Base-by-base conservation (phyloP, 2,113 vertebrate species). In the Sphyrna mokarran region DNA sequence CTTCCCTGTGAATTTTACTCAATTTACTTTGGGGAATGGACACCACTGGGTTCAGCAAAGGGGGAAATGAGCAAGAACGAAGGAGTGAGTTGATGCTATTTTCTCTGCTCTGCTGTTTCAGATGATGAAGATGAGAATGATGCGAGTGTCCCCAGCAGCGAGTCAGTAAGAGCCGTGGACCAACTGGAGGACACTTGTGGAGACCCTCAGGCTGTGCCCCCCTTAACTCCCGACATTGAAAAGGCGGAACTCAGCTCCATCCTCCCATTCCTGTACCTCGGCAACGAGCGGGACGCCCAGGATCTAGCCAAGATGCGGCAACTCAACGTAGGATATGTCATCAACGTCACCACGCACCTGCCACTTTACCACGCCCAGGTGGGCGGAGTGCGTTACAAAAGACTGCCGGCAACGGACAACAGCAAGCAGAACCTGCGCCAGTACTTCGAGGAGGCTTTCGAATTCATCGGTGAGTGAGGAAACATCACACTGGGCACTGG, bases 371-470 rank as follows among this genome's bases (percentile, higher is more conserved):
- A 98, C 83, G 96, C 97, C 95, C 97, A 97, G 95, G 97, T 97
- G 0, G 98, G 98, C 23, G 97, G 97, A 43, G 96, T 98, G 96
- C 97, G 97, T 96, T 98, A 98, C 97, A 98, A 98, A 96, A 96
- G 98, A 90, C 97, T 98, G 68, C 98, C 98, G 0, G 98, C 98
- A 95, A 98, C 98, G 0, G 98, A 98, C 96, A 98, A 98, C 97
- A 98, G 97, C 98, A 98, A 98, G 96, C 98, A 98, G 97, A 98
- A 98, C 97, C 98, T 98, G 85, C 97, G 97, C 58, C 98, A 98
- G 96, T 98, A 98, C 96, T 98, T 98, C 69, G 98, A 98, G 96
- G 98, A 98, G 97, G 98, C 98, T 80, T 98, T 98, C 96, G 98
- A 98, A 96, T 98, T 98, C 96, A 98, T 98, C 72, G 98, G 98